Evolutionary conservation across 2,888 invertebrate genomes (phyloP).

Genomic region (Cremastinae sp.): DNA sequence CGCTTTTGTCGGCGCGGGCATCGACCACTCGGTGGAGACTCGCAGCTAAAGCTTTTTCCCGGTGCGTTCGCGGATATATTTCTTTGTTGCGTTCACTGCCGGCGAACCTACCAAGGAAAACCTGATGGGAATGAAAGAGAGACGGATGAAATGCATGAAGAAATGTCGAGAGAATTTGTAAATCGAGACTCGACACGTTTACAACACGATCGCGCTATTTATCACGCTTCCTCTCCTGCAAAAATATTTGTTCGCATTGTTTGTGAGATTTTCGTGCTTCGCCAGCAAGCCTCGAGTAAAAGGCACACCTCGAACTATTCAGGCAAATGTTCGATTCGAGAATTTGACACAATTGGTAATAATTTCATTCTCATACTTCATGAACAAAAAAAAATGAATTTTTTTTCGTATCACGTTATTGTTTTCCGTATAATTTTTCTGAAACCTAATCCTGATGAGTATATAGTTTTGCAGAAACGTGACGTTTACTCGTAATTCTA

Average conservation of each 20-base stretch:
- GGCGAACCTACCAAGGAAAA: constrained; percentile 13
- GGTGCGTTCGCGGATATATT: constrained; percentile 20
- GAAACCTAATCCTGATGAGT: too few species aligned
- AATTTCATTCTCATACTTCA: too few species aligned
- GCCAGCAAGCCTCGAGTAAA: constrained; percentile 16
- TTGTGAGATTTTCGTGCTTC: constrained; percentile 25
- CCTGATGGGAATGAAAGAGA: constrained; percentile 31
- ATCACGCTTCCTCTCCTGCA: neutral
- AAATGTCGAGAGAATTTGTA: constrained; percentile 17
- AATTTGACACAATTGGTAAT: too few species aligned
- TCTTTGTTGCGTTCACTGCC: constrained; percentile 34
- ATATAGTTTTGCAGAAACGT: too few species aligned
- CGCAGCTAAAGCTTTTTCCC: constrained; percentile 36
- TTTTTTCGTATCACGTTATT: too few species aligned
- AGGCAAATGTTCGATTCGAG: too few species aligned
- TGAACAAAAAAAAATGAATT: too few species aligned
- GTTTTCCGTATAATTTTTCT: too few species aligned
- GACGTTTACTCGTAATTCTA: too few species aligned
- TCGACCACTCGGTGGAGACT: constrained; percentile 12
- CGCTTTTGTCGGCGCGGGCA: constrained; percentile 7
- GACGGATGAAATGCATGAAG: constrained; percentile 29
- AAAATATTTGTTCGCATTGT: constrained; percentile 24
- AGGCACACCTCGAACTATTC: constrained; percentile 6
- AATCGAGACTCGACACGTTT: constrained; percentile 1
- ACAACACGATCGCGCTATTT: constrained; percentile 11